Evolutionary conservation across 2,888 invertebrate species (phyloP).

Genomic region (Digitonthophagus gazella): DNA sequence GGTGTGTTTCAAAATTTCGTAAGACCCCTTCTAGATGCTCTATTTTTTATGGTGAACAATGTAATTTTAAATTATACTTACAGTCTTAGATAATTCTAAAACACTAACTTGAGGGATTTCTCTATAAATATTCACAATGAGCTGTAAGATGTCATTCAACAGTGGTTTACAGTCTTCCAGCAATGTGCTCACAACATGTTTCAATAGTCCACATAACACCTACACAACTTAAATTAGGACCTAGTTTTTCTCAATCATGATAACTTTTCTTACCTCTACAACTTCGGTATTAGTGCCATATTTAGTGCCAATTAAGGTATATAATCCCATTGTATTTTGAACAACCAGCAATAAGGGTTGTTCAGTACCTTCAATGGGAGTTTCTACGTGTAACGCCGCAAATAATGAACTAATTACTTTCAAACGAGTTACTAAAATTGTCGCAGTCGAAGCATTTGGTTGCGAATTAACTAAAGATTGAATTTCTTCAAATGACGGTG

Average conservation of each 20-base stretch:
- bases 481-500: slow-evolving; percentile 64
- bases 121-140: slow-evolving; percentile 67
- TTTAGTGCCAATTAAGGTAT: slow-evolving; percentile 59
- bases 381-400: slow-evolving; percentile 56
- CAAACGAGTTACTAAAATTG: slow-evolving; percentile 60
- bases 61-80: slow-evolving; percentile 45
- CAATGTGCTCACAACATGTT: slow-evolving; percentile 69
- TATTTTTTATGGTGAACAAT: too few species aligned
- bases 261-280: slow-evolving; percentile 55
- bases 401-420: slow-evolving; percentile 64
- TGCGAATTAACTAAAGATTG: slow-evolving; percentile 55
- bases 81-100: slow-evolving; percentile 72
- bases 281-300: slow-evolving; percentile 64
- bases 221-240: slow-evolving; percentile 45
- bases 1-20: too few species aligned
- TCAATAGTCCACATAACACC: slow-evolving; percentile 72
- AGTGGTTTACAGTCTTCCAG: slow-evolving; percentile 69
- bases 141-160: slow-evolving; percentile 64
- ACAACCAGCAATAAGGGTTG: slow-evolving; percentile 61
- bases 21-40: too few species aligned
- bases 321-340: slow-evolving; percentile 63
- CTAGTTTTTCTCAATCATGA: neutral
- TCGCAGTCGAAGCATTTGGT: slow-evolving; percentile 52
- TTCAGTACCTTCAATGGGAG: slow-evolving; percentile 35
- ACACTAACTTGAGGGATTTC: slow-evolving; percentile 68